phyloP scores from a whole-genome alignment of 1,140 invertebrate species.

The Drosophila nikananu region DNA sequence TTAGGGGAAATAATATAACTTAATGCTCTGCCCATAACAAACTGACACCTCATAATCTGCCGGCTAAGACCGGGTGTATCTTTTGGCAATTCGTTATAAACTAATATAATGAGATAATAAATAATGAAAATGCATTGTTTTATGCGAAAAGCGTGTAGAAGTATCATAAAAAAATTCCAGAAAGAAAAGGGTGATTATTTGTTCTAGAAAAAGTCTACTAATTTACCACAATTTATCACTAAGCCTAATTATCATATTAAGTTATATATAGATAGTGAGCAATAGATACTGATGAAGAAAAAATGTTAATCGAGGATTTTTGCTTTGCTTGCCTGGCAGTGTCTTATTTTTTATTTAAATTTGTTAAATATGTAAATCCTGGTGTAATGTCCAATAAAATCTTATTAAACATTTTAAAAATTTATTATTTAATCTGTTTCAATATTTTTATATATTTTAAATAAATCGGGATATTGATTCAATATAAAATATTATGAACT shows the following conservation, averaged over 20 bases:
- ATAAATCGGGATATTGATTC: background rate
- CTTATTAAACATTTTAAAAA: too few relatives aligned
- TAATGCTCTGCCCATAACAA: slow-evolving; percentile 18
- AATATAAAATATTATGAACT: background rate
- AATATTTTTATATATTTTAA: too few relatives aligned
- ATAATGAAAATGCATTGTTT: slow-evolving; percentile 1
- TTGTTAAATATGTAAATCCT: too few relatives aligned
- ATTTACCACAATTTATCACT: background rate
- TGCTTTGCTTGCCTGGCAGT: too few relatives aligned
- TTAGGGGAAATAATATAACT: slow-evolving; percentile 25
- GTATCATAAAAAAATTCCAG: background rate
- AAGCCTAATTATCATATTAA: background rate
- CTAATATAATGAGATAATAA: slow-evolving; percentile 2
- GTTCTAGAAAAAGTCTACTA: background rate
- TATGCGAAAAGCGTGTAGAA: slow-evolving; percentile 16
- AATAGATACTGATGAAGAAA: too few relatives aligned
- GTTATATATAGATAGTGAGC: background rate
- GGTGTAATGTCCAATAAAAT: too few relatives aligned
- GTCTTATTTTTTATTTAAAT: too few relatives aligned
- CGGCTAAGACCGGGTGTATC: background rate
- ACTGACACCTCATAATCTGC: slow-evolving; percentile 33
- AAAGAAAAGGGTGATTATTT: background rate
- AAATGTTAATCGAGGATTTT: too few relatives aligned
- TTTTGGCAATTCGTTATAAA: slow-evolving; percentile 16
- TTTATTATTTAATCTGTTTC: too few relatives aligned